Base-by-base conservation (phyloP, 2,113 vertebrate species). In the Deroptyus accipitrinus region DNA sequence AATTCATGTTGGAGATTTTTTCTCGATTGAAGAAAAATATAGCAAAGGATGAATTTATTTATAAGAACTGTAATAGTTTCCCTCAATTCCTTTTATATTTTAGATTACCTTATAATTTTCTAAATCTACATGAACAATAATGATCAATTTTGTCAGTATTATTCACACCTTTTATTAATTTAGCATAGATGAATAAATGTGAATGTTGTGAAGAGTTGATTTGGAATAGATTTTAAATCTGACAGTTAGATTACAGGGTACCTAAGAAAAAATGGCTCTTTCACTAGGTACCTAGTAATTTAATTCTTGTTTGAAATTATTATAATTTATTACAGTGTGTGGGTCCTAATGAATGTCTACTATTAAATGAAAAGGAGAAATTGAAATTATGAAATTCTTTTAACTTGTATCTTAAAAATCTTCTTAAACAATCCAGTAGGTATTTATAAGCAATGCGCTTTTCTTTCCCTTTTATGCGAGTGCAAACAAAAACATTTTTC, bases 181-280 rank as follows among this genome's bases (percentile, higher is more conserved):
- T 99, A 99, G 98, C 98, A 98, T 98, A 99, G 99, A 98, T 98
- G 99, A 99, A 99, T 99, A 99, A 99, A 99, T 99, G 99, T 98
- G 99, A 99, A 98, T 99, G 99, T 99, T 99, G 98, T 98, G 97
- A 98, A 98, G 98, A 98, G 98, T 98, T 99, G 99, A 99, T 99
- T 99, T 98, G 98, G 98, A 98, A 98, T 98, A 98, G 98, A 98
- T 98, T 99, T 99, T 98, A 98, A 98, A 98, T 98, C 98, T 99
- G 99, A 99, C 99, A 99, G 99, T 98, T 99, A 99, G 99, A 99
- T 99, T 99, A 99, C 98, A 99, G 99, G 98, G 98, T 99, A 98
- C 98, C 98, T 98, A 98, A 97, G 97, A 98, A 98, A 98, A 98
- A 98, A 98, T 97, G 98, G 98, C 98, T 98, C 98, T 98, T 97